These are phyloP conservation scores for Ancistrus triradiatus DNA, from an alignment of 2,113 vertebrate genomes.

Conservation along the genomic window DNA sequence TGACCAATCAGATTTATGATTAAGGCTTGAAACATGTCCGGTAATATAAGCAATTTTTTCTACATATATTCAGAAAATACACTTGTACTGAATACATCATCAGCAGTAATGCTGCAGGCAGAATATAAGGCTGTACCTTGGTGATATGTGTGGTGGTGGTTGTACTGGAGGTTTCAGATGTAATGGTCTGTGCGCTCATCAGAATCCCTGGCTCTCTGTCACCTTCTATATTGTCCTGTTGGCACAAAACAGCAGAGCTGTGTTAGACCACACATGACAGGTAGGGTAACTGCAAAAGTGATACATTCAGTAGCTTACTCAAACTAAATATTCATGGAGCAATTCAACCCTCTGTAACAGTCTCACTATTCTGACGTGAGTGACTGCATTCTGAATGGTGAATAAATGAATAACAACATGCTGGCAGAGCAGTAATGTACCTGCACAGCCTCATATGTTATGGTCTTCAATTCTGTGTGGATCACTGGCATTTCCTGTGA, in stretches of 20 bases:
- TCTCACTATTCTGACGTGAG: background rate
- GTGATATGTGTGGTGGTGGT: constrained; percentile 93
- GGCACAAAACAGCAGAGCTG: background rate
- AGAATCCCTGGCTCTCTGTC: constrained; percentile 78
- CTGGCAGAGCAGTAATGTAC: constrained; percentile 55
- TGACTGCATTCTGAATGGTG: background rate
- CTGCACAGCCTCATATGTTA: constrained; percentile 83
- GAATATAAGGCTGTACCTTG: constrained; percentile 40
- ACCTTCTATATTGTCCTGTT: constrained; percentile 64
- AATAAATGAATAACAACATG: background rate
- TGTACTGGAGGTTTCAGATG: constrained; percentile 87
- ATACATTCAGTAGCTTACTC: too few relatives aligned
- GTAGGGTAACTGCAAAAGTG: too few relatives aligned
- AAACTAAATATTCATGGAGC: too few relatives aligned
- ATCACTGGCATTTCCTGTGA: constrained; percentile 80
- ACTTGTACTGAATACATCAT: too few relatives aligned
- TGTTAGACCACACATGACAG: background rate
- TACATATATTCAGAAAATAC: too few relatives aligned
- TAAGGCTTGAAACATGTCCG: too few relatives aligned
- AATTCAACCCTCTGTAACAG: background rate
- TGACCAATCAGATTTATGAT: too few relatives aligned
- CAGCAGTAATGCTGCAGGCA: too few relatives aligned
- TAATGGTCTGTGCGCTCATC: constrained; percentile 91
- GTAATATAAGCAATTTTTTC: too few relatives aligned
- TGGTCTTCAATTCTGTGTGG: constrained; percentile 87